Evolutionary conservation across 2,888 invertebrate species (phyloP).

Genomic region (Masnerella sp.): DNA sequence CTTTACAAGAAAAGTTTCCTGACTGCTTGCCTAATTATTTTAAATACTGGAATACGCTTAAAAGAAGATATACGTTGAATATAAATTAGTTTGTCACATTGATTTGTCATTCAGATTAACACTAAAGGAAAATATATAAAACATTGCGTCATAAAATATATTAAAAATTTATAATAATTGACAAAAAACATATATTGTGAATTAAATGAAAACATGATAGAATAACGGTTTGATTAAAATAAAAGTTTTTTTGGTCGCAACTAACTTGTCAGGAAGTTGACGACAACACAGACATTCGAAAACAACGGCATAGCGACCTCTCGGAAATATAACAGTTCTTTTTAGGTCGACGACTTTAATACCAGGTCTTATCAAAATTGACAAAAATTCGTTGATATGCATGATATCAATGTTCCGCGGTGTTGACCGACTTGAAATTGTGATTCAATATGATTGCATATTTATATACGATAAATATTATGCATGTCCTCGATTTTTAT

Average conservation of each 20-base stretch:
- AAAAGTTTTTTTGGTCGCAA: neutral
- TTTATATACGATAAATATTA: slow-evolving; percentile 8
- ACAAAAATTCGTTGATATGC: slow-evolving; percentile 22
- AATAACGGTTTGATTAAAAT: too few relatives aligned
- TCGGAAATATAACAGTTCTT: slow-evolving; percentile 26
- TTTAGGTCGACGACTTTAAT: slow-evolving; percentile 10
- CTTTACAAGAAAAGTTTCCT: slow-evolving; percentile 79
- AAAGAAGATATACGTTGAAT: too few relatives aligned
- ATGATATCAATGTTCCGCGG: slow-evolving; percentile 1
- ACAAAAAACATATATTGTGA: too few relatives aligned
- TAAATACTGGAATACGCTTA: too few relatives aligned
- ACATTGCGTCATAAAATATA: too few relatives aligned
- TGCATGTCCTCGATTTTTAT: slow-evolving; percentile 23
- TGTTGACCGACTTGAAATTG: too few relatives aligned
- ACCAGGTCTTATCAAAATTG: slow-evolving; percentile 33
- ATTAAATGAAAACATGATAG: too few relatives aligned
- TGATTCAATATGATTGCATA: too few relatives aligned
- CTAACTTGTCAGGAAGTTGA: slow-evolving; percentile 35
- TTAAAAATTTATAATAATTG: too few relatives aligned
- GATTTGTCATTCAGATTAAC: too few relatives aligned
- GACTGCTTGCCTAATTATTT: slow-evolving; percentile 85
- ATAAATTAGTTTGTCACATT: too few relatives aligned
- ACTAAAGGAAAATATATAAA: too few relatives aligned
- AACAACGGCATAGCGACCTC: slow-evolving; percentile 51
- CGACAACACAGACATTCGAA: slow-evolving; percentile 52